A percentile compares a stretch with the other conserved stretches of the same genome.
Evolutionary conservation across 2,888 invertebrate species (phyloP).

Genomic region (Leptopilina myrica): DNA sequence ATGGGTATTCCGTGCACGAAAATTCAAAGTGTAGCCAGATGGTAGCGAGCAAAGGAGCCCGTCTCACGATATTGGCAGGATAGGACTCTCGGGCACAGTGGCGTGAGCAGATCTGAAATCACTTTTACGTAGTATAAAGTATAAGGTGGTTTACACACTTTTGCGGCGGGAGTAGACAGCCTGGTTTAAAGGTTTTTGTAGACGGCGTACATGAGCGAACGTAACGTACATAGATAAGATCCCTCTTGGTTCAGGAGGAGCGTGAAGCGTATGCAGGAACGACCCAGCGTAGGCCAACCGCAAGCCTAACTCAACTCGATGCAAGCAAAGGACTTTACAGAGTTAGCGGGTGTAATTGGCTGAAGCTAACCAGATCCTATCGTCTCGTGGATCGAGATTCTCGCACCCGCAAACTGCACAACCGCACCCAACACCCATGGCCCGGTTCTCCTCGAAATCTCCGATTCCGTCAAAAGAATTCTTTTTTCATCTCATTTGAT

Average conservation of each 20-base stretch:
- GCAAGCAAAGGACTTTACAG: slow-evolving; percentile 40
- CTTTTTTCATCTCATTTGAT: neutral
- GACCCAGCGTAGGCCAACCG: slow-evolving; percentile 41
- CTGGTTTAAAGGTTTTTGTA: slow-evolving; percentile 60
- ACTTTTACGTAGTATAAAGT: slow-evolving; percentile 56
- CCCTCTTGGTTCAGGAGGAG: slow-evolving; percentile 59
- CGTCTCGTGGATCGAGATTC: slow-evolving; percentile 70
- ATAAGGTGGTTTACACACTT: slow-evolving; percentile 62
- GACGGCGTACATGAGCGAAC: slow-evolving; percentile 64
- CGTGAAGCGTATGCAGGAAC: slow-evolving; percentile 56
- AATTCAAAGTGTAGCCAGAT: slow-evolving; percentile 52
- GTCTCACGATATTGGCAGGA: slow-evolving; percentile 52
- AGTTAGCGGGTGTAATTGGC: slow-evolving; percentile 73
- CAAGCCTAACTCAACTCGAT: slow-evolving; percentile 38
- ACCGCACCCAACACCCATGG: slow-evolving; percentile 53
- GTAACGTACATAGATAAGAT: slow-evolving; percentile 68
- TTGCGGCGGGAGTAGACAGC: slow-evolving; percentile 65
- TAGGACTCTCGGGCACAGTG: slow-evolving; percentile 42
- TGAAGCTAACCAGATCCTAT: slow-evolving; percentile 69
- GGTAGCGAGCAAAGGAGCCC: slow-evolving; percentile 42
- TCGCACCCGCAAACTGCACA: slow-evolving; percentile 64
- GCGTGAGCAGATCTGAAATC: slow-evolving; percentile 57
- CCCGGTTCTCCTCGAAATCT: slow-evolving; percentile 39
- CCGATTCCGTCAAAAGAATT: slow-evolving; percentile 25
- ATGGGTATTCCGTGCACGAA: slow-evolving; percentile 51